These are phyloP conservation scores for Geotrupes spiniger DNA, from an alignment of 2,888 invertebrate species.

Conservation along the genomic window DNA sequence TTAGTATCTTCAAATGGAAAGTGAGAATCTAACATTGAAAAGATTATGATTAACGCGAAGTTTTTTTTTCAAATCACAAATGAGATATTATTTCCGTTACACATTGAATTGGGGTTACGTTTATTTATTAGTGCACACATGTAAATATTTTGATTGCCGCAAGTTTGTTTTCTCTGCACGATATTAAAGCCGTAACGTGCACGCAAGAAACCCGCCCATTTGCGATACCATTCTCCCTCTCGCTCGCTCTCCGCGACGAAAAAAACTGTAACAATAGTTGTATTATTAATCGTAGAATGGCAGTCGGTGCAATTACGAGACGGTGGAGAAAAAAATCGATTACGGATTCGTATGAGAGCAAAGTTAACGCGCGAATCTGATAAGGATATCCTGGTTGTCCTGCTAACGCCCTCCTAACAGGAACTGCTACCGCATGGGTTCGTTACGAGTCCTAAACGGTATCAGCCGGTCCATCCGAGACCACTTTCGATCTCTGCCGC, in stretches of 20 bases:
- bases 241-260: not conserved
- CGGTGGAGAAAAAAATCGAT: conserved; percentile 1
- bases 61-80: no score
- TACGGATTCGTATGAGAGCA: conserved; percentile 4
- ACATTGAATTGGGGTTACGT: no score
- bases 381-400: conserved; percentile 33
- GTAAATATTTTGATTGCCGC: no score
- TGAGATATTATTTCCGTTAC: no score
- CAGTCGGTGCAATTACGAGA: not conserved
- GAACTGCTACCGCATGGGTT: conserved; percentile 35
- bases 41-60: no score
- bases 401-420: conserved; percentile 35
- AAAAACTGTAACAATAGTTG: conserved; percentile 2
- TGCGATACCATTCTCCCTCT: no score
- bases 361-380: conserved; percentile 21
- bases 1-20: no score
- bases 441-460: conserved; percentile 36
- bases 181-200: no score
- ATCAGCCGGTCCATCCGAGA: conserved; percentile 41
- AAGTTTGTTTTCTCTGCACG: no score
- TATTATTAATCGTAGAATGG: conserved; percentile 4
- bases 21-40: no score
- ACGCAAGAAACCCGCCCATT: no score
- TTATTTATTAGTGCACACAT: no score
- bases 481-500: conserved; percentile 47